Evolutionary conservation across 2,888 invertebrate genomes (phyloP), one percentile per base, ranked within the genome.

Genomic region (Eupithecia pulchellata): DNA sequence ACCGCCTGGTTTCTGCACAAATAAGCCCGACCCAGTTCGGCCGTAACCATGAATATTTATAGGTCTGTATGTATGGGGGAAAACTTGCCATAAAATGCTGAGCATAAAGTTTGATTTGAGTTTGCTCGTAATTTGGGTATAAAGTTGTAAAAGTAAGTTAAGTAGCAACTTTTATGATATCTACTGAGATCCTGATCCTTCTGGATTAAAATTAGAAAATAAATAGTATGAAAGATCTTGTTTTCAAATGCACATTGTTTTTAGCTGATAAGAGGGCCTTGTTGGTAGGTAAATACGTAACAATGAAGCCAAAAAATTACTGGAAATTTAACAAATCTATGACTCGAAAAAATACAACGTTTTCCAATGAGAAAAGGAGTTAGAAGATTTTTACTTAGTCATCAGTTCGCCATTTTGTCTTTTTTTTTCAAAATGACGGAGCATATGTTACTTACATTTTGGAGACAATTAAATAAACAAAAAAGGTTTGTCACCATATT

Each of bases 41-140:
- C 63, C 66, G 68, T 68, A 47, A 68, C 68, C 68, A 74, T 71
- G 64, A 69, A 71, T 74, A 68, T 73, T 69, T 73, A 69, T 72
- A 58, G 47, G 52, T 52, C 65, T 73, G 67, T 69, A 68, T 68
- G 72, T 61, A 64, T 61, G 64, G 67, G 60, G 66, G 64, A 69
- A 72, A 73, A 69, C 67, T 69, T 73, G 72, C 66, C 55, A 73
- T 73, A 69, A 66, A 73, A 69, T 52, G 66, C 69, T 69, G 69
- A 72, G 69, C 64, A 64, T 67, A 67, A 64, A 73, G 60, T 69
- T 73, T 66, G 69, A 67, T 73, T 67, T 69, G 69, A 68, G 67
- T 61, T 69, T 66, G 64, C 57, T 60, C n/a, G 72, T 72, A 52
- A 68, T 69, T 61, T 34, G 32, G 34, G 65, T 65, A 69, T 69